These are phyloP conservation scores for Bungarus multicinctus DNA, from an alignment of 2,113 vertebrate genomes.

Conservation along the genomic window DNA sequence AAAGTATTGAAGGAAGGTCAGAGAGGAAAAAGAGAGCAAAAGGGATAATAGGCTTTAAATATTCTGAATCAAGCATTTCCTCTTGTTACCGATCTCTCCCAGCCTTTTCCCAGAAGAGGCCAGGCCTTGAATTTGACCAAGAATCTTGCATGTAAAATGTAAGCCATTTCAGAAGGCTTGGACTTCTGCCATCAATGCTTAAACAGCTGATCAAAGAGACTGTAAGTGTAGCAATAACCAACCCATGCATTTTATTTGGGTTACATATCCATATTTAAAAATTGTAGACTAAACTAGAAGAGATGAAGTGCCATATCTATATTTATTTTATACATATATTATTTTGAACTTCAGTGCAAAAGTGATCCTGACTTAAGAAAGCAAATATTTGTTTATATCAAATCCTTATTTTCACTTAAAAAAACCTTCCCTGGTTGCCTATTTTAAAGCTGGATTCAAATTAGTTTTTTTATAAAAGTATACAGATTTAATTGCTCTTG, in stretches of 20 bases:
- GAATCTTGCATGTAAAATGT: not conserved
- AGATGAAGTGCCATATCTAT: not conserved
- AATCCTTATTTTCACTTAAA: not conserved
- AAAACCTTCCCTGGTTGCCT: not conserved
- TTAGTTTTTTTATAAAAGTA: not conserved
- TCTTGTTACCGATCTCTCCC: not conserved
- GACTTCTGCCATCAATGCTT: not conserved
- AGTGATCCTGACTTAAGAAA: not conserved
- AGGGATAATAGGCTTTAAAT: not conserved
- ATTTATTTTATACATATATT: not conserved
- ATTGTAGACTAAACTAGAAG: not conserved
- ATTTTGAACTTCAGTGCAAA: not conserved
- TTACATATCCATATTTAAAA: accelerated
- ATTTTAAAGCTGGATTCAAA: not conserved
- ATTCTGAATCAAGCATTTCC: not conserved
- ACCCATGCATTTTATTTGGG: no score
- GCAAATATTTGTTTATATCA: not conserved
- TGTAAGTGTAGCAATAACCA: not conserved
- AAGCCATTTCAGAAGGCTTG: not conserved
- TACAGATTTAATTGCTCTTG: not conserved
- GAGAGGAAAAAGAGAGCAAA: not conserved
- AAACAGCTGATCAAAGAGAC: not conserved
- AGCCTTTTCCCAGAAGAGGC: not conserved
- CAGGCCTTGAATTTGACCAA: not conserved
- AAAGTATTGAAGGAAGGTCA: not conserved